Evolutionary conservation across 1,140 invertebrate genomes (phyloP).

Genomic region (Apis dorsata): DNA sequence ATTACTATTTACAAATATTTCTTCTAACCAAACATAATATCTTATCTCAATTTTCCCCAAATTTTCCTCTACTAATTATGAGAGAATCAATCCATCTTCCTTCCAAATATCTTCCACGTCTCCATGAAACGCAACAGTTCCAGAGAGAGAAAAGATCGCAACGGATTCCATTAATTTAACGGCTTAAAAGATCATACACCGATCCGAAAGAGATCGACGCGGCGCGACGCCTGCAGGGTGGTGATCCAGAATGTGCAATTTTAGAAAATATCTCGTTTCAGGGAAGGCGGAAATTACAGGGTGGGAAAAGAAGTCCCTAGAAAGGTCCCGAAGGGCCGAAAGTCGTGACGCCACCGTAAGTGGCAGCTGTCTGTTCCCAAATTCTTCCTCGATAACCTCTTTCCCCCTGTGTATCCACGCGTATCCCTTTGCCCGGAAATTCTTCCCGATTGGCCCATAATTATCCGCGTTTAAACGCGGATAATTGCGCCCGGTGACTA

Average conservation of each 20-base stretch:
- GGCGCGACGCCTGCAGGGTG: constrained; percentile 58
- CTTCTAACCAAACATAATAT: not conserved
- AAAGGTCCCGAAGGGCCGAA: constrained; percentile 50
- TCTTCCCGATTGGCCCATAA: constrained; percentile 51
- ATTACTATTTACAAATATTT: not conserved
- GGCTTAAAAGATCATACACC: constrained; percentile 55
- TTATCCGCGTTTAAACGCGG: constrained; percentile 48
- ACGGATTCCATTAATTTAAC: constrained; percentile 54
- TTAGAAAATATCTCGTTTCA: constrained; percentile 73
- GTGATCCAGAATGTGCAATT: constrained; percentile 69
- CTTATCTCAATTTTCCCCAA: not conserved
- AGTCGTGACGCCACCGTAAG: constrained; percentile 63
- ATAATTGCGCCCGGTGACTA: constrained; percentile 52
- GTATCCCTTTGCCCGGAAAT: constrained; percentile 29
- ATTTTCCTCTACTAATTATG: not conserved
- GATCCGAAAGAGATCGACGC: constrained; percentile 47
- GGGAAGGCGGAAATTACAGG: constrained; percentile 74
- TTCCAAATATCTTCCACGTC: constrained; percentile 9
- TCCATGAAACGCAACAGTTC: constrained; percentile 20
- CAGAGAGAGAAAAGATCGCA: constrained; percentile 3
- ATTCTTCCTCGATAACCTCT: constrained; percentile 53
- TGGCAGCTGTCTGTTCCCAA: constrained; percentile 63
- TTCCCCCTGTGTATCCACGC: constrained; percentile 24
- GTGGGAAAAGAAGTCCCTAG: constrained; percentile 63
- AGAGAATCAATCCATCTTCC: not conserved